A percentile compares a stretch with the other conserved stretches of the same genome.
These are phyloP conservation scores for Papilio protenor DNA, from an alignment of 2,888 invertebrate species.

Conservation along the genomic window DNA sequence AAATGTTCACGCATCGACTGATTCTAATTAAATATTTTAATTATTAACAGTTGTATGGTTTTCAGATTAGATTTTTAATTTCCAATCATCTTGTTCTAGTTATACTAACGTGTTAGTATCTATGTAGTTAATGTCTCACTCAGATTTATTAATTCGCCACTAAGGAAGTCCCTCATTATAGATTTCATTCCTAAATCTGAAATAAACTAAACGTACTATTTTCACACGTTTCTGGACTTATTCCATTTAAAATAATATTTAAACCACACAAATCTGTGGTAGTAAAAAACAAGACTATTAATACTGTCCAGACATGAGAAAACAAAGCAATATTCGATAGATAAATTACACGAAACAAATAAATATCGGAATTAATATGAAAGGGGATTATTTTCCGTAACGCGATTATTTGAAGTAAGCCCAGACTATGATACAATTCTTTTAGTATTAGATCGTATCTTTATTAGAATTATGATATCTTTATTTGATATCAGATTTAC, in stretches of 20 bases:
- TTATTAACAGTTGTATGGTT: not conserved
- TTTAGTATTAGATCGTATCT: slow-evolving; percentile 7
- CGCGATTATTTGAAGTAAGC: slow-evolving; percentile 19
- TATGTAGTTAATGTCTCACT: not conserved
- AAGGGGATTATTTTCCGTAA: slow-evolving; percentile 16
- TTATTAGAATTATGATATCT: slow-evolving; percentile 4
- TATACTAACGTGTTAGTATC: not conserved
- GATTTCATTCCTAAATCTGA: not conserved
- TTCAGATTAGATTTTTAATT: slow-evolving; percentile 1
- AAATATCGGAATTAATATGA: slow-evolving; percentile 22
- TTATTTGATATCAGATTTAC: not conserved
- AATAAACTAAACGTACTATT: not conserved
- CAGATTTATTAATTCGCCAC: not conserved
- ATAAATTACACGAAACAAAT: slow-evolving; percentile 17
- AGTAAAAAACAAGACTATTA: not conserved
- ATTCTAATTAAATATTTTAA: not conserved
- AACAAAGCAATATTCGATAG: not conserved
- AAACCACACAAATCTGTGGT: not conserved
- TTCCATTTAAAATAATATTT: not conserved
- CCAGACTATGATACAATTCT: slow-evolving; percentile 6
- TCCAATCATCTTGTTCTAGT: not conserved
- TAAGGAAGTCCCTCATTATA: not conserved
- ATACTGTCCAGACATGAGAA: not conserved
- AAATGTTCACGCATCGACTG: slow-evolving; percentile 11
- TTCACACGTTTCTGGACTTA: not conserved